Conservation (phyloP, 37 sponge, comb jelly and placozoan genomes). For the Ianthella basta region DNA sequence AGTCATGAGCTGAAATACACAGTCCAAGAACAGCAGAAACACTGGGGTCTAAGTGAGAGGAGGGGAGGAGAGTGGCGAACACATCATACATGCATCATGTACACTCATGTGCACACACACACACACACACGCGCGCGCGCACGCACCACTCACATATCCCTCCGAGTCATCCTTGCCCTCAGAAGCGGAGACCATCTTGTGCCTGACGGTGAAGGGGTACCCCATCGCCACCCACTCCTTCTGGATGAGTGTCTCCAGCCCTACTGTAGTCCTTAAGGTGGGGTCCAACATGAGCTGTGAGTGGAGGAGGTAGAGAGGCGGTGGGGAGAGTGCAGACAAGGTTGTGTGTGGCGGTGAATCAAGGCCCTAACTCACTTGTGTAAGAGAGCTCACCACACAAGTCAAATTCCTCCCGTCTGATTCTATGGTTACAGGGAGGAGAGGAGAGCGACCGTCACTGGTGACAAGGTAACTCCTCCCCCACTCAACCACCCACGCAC, state of each 20-base stretch:
- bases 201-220: slow-evolving; percentile 77
- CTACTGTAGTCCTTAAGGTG: slow-evolving; percentile 80
- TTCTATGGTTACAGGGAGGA: slow-evolving; percentile 46
- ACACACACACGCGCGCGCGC: slow-evolving; percentile 7
- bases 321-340: too few relatives aligned
- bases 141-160: slow-evolving; percentile 8
- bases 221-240: slow-evolving; percentile 97
- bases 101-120: not conserved
- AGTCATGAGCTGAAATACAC: slow-evolving; percentile 87
- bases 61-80: not conserved
- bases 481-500: slow-evolving; percentile 39
- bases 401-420: slow-evolving; percentile 77
- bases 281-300: slow-evolving; percentile 76
- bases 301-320: too few relatives aligned
- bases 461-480: not conserved
- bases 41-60: slow-evolving; percentile 75
- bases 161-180: slow-evolving; percentile 9
- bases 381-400: slow-evolving; percentile 85
- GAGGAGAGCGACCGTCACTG: not conserved
- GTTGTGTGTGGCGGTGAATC: too few relatives aligned
- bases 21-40: slow-evolving; percentile 95
- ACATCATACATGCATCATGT: not conserved
- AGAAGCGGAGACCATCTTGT: slow-evolving; percentile 1
- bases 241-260: slow-evolving; percentile 91
- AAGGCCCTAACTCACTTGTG: slow-evolving; percentile 35